Evolutionary conservation across 2,797 vertebrate species (phyloP).

Genomic region (Anas capensis): DNA sequence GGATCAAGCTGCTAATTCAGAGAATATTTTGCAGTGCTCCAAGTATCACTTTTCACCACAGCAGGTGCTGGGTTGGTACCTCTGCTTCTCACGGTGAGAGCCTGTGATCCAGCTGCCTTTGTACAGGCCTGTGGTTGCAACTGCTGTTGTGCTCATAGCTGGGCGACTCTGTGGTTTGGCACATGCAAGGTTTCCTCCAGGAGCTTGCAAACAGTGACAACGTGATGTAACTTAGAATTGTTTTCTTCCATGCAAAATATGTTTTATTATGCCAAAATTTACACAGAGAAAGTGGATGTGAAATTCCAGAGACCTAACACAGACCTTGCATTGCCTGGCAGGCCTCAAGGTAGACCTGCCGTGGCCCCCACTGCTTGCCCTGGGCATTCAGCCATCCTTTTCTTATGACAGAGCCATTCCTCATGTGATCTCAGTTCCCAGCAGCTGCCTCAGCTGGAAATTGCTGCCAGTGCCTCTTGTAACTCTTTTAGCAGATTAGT

Average conservation of each 20-base stretch:
- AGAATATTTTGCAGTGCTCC: neutral
- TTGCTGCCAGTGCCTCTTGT: too few relatives aligned
- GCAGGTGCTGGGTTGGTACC: neutral
- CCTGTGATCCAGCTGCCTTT: neutral
- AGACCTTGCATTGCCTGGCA: neutral
- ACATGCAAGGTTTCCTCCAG: neutral
- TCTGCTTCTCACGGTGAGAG: neutral
- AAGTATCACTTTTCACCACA: neutral
- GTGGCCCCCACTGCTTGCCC: neutral
- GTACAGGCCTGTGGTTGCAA: neutral
- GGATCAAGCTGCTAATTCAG: neutral
- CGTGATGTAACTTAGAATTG: neutral
- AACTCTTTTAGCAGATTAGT: neutral
- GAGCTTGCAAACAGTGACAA: neutral
- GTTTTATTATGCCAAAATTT: neutral
- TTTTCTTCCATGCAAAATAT: neutral
- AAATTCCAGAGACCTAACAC: neutral
- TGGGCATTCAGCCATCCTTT: neutral
- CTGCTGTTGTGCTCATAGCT: neutral
- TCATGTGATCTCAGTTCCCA: too few relatives aligned
- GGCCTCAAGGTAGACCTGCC: neutral
- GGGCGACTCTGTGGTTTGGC: neutral
- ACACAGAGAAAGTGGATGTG: too few relatives aligned
- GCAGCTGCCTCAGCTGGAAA: neutral
- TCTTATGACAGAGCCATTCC: neutral